These are phyloP conservation scores for Iphiclides podalirius DNA, from an alignment of 2,888 invertebrate genomes.

Conservation along the genomic window DNA sequence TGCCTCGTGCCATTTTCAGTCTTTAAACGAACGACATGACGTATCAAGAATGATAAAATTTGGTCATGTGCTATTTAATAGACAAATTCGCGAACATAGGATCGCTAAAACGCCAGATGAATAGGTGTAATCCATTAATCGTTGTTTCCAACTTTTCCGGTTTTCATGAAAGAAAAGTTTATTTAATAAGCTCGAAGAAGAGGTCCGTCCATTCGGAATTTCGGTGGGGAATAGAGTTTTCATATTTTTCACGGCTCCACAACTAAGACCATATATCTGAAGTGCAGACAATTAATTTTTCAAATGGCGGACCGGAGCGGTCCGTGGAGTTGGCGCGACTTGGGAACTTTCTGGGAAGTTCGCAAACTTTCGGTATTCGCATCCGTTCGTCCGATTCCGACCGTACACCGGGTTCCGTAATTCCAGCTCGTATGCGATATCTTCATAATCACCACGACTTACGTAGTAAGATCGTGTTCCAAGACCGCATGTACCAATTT, in stretches of 20 bases:
- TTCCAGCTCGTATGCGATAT: slow-evolving; percentile 41
- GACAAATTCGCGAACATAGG: too few species aligned
- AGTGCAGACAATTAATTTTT: slow-evolving; percentile 78
- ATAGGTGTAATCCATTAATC: too few species aligned
- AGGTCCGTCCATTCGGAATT: slow-evolving; percentile 25
- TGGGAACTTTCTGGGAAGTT: slow-evolving; percentile 50
- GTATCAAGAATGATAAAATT: not conserved
- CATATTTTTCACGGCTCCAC: slow-evolving; percentile 52
- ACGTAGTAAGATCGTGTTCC: not conserved
- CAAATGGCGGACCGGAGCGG: slow-evolving; percentile 52
- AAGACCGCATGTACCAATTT: not conserved
- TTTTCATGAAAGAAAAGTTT: slow-evolving; percentile 13
- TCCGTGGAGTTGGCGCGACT: slow-evolving; percentile 54
- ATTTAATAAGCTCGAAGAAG: slow-evolving; percentile 20
- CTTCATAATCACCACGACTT: slow-evolving; percentile 33
- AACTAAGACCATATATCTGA: slow-evolving; percentile 69
- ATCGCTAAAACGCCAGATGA: too few species aligned
- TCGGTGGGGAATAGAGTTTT: slow-evolving; percentile 41
- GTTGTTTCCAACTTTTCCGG: not conserved
- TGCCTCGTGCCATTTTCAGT: not conserved
- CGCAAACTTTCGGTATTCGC: slow-evolving; percentile 66
- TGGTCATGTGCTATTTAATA: too few species aligned
- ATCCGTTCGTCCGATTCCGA: slow-evolving; percentile 51
- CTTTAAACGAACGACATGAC: not conserved
- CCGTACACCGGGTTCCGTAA: slow-evolving; percentile 56